Conservation (phyloP, 1,140 invertebrate genomes). For the Neodiprion fabricii region DNA sequence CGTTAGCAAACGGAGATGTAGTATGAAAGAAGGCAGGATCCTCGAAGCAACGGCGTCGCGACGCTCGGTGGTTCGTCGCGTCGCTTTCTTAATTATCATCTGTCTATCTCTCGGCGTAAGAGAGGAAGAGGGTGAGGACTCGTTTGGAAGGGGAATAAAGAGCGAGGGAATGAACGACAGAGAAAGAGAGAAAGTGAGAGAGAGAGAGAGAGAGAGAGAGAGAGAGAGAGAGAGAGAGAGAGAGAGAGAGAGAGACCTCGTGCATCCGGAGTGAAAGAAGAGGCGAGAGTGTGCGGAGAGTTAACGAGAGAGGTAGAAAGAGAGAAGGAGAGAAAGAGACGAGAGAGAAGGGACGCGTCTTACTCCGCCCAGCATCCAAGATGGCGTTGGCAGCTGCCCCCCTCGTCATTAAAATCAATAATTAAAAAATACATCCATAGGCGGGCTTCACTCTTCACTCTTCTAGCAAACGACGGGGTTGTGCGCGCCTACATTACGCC, state of each 20-base stretch:
- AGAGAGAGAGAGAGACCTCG: constrained; percentile 29
- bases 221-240: constrained; percentile 35
- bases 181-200: constrained; percentile 38
- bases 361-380: constrained; percentile 64
- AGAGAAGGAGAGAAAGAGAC: constrained; percentile 33
- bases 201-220: constrained; percentile 36
- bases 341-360: constrained; percentile 45
- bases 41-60: constrained; percentile 43
- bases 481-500: not conserved
- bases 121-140: constrained; percentile 3
- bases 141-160: constrained; percentile 10
- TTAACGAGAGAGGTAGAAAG: constrained; percentile 23
- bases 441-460: constrained; percentile 49
- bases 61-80: constrained; percentile 40
- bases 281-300: not conserved
- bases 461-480: constrained; percentile 42
- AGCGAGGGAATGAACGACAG: constrained; percentile 30
- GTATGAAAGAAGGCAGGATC: constrained; percentile 33
- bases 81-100: constrained; percentile 63
- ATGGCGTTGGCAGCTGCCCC: constrained; percentile 59
- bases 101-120: constrained; percentile 59
- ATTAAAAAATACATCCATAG: constrained; percentile 64
- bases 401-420: constrained; percentile 65
- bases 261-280: constrained; percentile 30
- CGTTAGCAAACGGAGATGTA: constrained; percentile 17